These are phyloP conservation scores for Hirtodrosophila alboralis DNA, from an alignment of 2,888 invertebrate genomes.

Conservation along the genomic window DNA sequence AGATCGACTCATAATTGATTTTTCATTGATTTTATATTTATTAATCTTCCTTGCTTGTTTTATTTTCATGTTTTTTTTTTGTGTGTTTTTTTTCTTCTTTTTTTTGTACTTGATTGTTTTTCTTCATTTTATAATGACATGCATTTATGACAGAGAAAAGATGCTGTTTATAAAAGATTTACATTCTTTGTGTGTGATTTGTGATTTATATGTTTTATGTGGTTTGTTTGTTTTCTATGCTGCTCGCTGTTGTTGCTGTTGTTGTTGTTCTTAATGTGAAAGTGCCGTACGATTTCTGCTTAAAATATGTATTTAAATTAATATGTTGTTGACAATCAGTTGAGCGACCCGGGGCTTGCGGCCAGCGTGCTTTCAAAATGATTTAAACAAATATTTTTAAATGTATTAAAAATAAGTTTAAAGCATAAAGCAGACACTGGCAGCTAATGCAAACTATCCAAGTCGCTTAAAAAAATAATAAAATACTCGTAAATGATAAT, in stretches of 20 bases:
- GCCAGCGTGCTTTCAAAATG: slow-evolving; percentile 48
- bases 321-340: slow-evolving; percentile 55
- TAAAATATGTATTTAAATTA: slow-evolving; percentile 52
- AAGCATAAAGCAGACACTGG: slow-evolving; percentile 37
- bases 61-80: slow-evolving; percentile 54
- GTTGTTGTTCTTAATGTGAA: slow-evolving; percentile 49
- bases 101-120: slow-evolving; percentile 60
- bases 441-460: slow-evolving; percentile 41
- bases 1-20: slow-evolving; percentile 51
- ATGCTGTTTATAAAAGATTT: slow-evolving; percentile 62
- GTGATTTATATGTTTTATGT: slow-evolving; percentile 48
- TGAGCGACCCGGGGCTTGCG: slow-evolving; percentile 49
- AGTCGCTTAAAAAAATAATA: slow-evolving; percentile 45
- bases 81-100: slow-evolving; percentile 29
- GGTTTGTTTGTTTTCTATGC: slow-evolving; percentile 55
- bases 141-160: slow-evolving; percentile 81
- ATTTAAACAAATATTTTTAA: slow-evolving; percentile 73
- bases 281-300: slow-evolving; percentile 67
- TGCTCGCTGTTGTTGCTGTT: slow-evolving; percentile 49
- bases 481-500: slow-evolving; percentile 34
- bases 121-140: slow-evolving; percentile 83
- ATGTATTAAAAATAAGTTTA: slow-evolving; percentile 71
- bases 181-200: slow-evolving; percentile 68
- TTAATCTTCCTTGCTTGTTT: slow-evolving; percentile 66
- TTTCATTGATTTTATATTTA: slow-evolving; percentile 75